phyloP scores from a whole-genome alignment of 2,888 invertebrate genomes.

The Cactoblastis cactorum region DNA sequence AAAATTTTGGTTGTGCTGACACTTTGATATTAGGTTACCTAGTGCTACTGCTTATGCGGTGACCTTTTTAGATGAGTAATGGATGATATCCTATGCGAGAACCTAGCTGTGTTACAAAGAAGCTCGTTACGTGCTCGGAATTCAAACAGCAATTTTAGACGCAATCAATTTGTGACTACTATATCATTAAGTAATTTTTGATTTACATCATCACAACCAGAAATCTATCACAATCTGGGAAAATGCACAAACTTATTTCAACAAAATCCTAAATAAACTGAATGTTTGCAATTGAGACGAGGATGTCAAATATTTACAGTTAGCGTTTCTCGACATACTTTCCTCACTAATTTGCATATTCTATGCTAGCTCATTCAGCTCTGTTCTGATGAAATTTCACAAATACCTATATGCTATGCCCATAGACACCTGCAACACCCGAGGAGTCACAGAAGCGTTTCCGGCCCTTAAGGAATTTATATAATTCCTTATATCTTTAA shows the following conservation, averaged over 20 bases:
- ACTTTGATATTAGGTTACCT: slow-evolving; percentile 56
- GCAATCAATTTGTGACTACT: slow-evolving; percentile 30
- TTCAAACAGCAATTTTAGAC: slow-evolving; percentile 26
- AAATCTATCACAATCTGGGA: not conserved
- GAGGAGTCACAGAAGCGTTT: too few relatives aligned
- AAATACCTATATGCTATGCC: not conserved
- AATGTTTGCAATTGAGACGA: not conserved
- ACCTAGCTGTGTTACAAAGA: slow-evolving; percentile 53
- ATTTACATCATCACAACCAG: not conserved
- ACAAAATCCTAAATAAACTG: not conserved
- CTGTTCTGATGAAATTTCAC: not conserved
- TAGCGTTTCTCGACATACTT: slow-evolving; percentile 32
- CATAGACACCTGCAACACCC: too few relatives aligned
- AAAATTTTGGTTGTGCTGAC: slow-evolving; percentile 7
- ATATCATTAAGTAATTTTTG: slow-evolving; percentile 9
- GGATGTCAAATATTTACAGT: slow-evolving; percentile 28
- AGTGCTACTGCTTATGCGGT: slow-evolving; percentile 34
- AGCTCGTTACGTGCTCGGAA: slow-evolving; percentile 50
- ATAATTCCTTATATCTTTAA: not conserved
- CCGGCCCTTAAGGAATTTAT: too few relatives aligned
- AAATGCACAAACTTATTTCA: not conserved
- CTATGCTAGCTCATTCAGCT: not conserved
- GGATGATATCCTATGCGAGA: slow-evolving; percentile 53
- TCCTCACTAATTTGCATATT: slow-evolving; percentile 28
- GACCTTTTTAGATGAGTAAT: slow-evolving; percentile 54